Evolutionary conservation across 2,113 vertebrate species (phyloP), one percentile per base, ranked within the genome.

Genomic region (Pterocles burchelli): DNA sequence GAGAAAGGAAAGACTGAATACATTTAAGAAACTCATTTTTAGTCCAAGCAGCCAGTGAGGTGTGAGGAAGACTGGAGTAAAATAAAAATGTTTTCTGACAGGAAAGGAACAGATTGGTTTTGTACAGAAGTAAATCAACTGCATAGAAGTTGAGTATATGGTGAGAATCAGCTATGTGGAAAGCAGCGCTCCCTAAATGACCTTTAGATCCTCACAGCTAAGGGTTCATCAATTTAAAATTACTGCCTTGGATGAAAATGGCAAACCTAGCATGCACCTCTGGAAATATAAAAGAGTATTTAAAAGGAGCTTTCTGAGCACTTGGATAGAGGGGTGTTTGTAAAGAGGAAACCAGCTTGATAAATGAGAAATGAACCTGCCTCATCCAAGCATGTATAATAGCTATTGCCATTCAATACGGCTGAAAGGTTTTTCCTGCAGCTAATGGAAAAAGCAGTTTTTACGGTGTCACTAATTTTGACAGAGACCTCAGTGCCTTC

Each of bases 361-460:
- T 93, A 94, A 92, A 93, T 89, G 61, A 78, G 83, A 93, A 94
- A 95, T 95, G 89, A 95, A 96, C 65, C 85, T 75, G 49, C 86
- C 76, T 93, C 88, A 95, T 87, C 76, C 90, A 95, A 96, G 95
- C 96, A 93, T 96, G 70, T 90, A 92, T 93, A 96, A 97, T 95
- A 90, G 88, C 83, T 94, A 88, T 95, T 96, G 83, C 92, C 78
- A 34, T 96, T 96, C 95, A 95, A 54, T 92, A 68, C 36, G 16
- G 90, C 80, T 96, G 93, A 96, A 92, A 95, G 95, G 90, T 63
- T 96, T 96, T 95, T 81, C 91, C 80, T 79, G 76, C 18, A 71
- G 68, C 88, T 96, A 92, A 96, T 95, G 88, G 95, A 94, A 96
- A 95, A 93, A n/a, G 72, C 82, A 90, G 70, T 76, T 95, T 95